Conservation (phyloP, 2,797 vertebrate genomes). For the Limnodromus scolopaceus region DNA sequence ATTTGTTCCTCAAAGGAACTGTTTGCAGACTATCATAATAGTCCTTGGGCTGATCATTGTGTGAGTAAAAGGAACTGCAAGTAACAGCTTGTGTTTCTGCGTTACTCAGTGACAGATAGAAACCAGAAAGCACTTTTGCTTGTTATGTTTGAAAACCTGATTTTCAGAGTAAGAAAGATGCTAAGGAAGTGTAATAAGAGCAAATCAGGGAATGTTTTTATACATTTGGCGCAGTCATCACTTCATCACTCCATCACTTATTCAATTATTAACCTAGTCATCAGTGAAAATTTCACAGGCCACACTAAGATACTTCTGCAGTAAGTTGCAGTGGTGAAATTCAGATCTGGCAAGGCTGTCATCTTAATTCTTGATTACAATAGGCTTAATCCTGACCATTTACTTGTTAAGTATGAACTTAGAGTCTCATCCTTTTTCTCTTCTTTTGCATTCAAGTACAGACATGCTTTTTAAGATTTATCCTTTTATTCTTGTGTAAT, state of each 20-base stretch:
- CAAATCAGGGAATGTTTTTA: not conserved
- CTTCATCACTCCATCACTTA: not conserved
- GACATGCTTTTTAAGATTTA: not conserved
- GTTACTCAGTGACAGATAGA: not conserved
- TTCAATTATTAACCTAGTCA: not conserved
- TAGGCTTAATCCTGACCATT: not conserved
- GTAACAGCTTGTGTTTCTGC: not conserved
- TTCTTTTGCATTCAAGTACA: not conserved
- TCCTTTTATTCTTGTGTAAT: not conserved
- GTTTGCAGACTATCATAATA: not conserved
- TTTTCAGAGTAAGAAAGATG: not conserved
- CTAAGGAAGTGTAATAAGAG: not conserved
- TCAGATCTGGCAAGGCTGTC: not conserved
- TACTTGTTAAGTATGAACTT: not conserved
- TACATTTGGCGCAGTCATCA: not conserved
- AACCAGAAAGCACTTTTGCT: not conserved
- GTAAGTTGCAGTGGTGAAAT: not conserved
- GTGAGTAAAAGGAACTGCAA: not conserved
- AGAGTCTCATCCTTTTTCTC: not conserved
- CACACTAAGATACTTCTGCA: not conserved
- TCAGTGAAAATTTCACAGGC: not conserved
- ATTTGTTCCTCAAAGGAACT: conserved; percentile 10
- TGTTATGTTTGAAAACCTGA: not conserved
- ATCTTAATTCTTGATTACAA: not conserved
- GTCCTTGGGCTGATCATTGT: not conserved